Percentiles rank a stretch among this genome's conserved stretches.
Evolutionary conservation across 2,888 invertebrate genomes (phyloP).

Genomic region (Pheosia gnoma): DNA sequence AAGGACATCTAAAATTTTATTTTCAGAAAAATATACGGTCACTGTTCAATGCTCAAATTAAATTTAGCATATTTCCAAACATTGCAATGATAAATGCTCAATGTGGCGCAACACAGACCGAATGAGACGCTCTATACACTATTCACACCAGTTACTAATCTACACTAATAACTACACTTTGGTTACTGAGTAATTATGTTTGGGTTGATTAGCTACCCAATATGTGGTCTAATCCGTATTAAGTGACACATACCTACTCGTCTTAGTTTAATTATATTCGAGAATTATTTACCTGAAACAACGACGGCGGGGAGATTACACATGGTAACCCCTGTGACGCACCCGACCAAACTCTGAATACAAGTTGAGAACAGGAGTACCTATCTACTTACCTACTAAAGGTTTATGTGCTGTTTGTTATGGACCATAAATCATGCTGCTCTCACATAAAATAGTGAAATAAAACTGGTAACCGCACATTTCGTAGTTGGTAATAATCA

Average conservation of each 20-base stretch:
- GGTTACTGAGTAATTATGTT: constrained; percentile 17
- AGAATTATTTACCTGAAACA: constrained; percentile 14
- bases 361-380: neutral
- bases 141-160: too few species aligned
- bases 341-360: constrained; percentile 5
- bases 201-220: constrained; percentile 32
- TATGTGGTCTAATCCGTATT: constrained; percentile 29
- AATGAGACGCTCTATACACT: too few species aligned
- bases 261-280: constrained; percentile 28
- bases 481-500: constrained; percentile 18
- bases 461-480: constrained; percentile 22
- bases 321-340: constrained; percentile 11
- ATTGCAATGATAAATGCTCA: too few species aligned
- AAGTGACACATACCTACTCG: constrained; percentile 10
- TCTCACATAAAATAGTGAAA: constrained; percentile 29
- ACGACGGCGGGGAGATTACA: constrained; percentile 12
- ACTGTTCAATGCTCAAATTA: too few species aligned
- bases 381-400: constrained; percentile 5
- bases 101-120: too few species aligned
- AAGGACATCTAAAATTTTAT: too few species aligned
- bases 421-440: constrained; percentile 27
- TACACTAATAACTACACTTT: neutral
- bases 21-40: too few species aligned
- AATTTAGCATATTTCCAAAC: too few species aligned
- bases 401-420: constrained; percentile 28